These are phyloP conservation scores for Cossypha caffra DNA, from an alignment of 2,797 vertebrate species.

Conservation along the genomic window DNA sequence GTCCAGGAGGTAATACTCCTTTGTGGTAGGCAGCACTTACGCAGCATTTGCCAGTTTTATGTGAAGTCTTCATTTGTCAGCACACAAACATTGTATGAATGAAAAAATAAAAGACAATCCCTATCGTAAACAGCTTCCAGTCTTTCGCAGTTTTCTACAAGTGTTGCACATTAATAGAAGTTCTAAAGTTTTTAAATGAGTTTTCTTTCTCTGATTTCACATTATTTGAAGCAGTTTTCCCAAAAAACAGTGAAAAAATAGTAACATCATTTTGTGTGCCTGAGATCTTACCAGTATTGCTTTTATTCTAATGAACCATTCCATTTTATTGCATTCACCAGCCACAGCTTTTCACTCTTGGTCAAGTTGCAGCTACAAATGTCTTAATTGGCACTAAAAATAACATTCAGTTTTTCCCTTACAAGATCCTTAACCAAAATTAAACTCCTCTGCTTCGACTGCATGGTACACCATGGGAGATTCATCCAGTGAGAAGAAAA, in stretches of 20 bases:
- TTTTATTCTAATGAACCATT: not conserved
- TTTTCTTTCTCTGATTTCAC: not conserved
- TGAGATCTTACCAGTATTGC: not conserved
- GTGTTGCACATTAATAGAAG: not conserved
- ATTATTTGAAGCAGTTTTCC: not conserved
- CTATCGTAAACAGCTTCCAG: not conserved
- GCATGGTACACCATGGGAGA: not conserved
- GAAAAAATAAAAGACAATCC: not conserved
- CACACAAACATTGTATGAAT: not conserved
- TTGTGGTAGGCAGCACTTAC: not conserved
- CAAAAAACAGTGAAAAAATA: not conserved
- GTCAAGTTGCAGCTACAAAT: not conserved
- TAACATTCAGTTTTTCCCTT: not conserved
- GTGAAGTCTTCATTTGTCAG: not conserved
- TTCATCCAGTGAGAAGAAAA: not conserved
- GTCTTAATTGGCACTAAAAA: not conserved
- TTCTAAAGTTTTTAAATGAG: not conserved
- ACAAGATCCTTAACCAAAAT: not conserved
- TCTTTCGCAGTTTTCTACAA: not conserved
- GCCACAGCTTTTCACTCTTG: not conserved
- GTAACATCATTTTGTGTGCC: not conserved
- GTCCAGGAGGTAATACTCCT: not conserved
- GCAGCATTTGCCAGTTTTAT: not conserved
- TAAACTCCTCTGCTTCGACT: not conserved
- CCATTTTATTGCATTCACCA: not conserved